Conservation (phyloP, 2,888 invertebrate genomes). For the Choreutis nemorana region DNA sequence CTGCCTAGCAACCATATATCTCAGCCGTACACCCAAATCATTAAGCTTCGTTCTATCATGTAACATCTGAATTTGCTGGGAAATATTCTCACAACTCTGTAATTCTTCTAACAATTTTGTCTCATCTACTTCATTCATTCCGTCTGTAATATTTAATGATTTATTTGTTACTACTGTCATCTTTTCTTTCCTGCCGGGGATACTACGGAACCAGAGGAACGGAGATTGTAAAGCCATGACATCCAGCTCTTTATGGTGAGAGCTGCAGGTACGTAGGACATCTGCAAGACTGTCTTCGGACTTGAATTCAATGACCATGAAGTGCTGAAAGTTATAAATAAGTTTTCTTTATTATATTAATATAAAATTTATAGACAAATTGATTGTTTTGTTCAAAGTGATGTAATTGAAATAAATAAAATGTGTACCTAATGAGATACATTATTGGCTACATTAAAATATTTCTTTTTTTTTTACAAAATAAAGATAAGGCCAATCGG, state of each 20-base stretch:
- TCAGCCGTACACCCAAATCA: slow-evolving; percentile 76
- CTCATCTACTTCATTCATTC: slow-evolving; percentile 42
- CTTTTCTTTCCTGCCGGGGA: slow-evolving; percentile 26
- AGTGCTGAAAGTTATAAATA: slow-evolving; percentile 72
- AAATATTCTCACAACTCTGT: slow-evolving; percentile 54
- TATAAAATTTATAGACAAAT: slow-evolving; percentile 1
- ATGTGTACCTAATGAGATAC: no score
- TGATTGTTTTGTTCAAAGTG: neutral
- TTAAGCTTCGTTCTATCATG: slow-evolving; percentile 70
- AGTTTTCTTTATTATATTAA: no score
- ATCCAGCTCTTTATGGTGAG: slow-evolving; percentile 63
- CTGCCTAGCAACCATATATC: slow-evolving; percentile 80
- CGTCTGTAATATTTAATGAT: slow-evolving; percentile 41
- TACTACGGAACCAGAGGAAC: slow-evolving; percentile 76
- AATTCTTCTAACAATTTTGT: slow-evolving; percentile 52
- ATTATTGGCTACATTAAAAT: no score
- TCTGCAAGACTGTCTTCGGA: slow-evolving; percentile 58
- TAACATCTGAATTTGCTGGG: slow-evolving; percentile 73
- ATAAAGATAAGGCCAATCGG: neutral
- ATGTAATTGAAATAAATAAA: no score
- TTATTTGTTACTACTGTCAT: slow-evolving; percentile 11
- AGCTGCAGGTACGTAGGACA: slow-evolving; percentile 61
- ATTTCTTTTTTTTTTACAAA: no score
- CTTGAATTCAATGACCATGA: slow-evolving; percentile 78
- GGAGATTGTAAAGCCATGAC: slow-evolving; percentile 73